Evolutionary conservation across 2,888 invertebrate genomes (phyloP), one percentile per base, ranked within the genome.

Genomic region (Halocaridina rubra): DNA sequence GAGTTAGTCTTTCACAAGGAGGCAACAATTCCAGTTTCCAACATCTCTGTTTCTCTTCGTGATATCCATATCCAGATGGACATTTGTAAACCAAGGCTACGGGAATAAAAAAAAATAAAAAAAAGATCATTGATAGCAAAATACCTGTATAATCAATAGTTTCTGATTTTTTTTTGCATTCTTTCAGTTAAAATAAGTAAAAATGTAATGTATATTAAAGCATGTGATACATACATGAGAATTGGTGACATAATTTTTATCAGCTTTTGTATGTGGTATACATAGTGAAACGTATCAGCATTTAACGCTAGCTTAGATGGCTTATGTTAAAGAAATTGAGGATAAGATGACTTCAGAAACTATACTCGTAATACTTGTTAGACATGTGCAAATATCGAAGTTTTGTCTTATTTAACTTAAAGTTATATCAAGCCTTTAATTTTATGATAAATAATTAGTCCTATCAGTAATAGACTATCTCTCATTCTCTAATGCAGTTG

Each of bases 51-150:
- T 95, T 96, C 3, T 95, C 93, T 64, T 94, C 93, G 95, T 95
- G 96, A 90, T 94, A 96, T 3, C 94, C 92, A 89, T 93, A 95
- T 64, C 94, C 94, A 89, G 93, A 92, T 0, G 96, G 96, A 91
- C 96, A 96, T 89, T 94, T 94, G 90, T 94, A 94, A 16, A 96
- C 92, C 89, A 93, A 93, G 19, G 95, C 96, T 90, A 94, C 22
- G 79, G 29, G 19, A 8, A 59, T 19, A 22, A 8, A 16, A n/a
- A 8, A 16, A 4, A 16, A 53, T 53, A n/a, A 53, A 53, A n/a
- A n/a, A 53, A n/a, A 53, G n/a, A 53, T 1, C n/a, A 13, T 16
- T 16, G 1, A 53, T 53, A 53, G 13, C n/a, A 53, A 13, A 53
- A 16, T 16, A 53, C n/a, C 53, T 53, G 1, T 53, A 10, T 29